Base-by-base conservation (phyloP, 2,888 invertebrate genomes). In the Micoletzkya japonica region DNA sequence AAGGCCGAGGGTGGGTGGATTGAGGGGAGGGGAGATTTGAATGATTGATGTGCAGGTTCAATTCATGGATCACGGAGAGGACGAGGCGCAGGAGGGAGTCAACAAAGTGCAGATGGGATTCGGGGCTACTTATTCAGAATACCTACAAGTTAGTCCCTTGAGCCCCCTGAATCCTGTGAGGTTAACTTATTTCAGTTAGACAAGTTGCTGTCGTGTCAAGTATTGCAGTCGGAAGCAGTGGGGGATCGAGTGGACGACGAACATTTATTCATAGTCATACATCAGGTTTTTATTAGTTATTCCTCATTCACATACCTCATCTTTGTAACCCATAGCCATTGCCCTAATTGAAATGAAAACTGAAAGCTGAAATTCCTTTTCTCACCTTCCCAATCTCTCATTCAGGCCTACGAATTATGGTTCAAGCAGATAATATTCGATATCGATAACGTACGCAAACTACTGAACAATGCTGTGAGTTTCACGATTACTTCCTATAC, bases 371-470 rank as follows among this genome's bases (percentile, higher is more conserved):
- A n/a, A n/a, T n/a, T n/a, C n/a, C n/a, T n/a, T n/a, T n/a, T n/a
- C n/a, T n/a, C n/a, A n/a, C n/a, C n/a, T n/a, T n/a, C 14, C 20
- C 34, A 44, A 34, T 57, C 34, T 30, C 0, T n/a, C 59, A 39
- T 73, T 70, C 28, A 76, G 76, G 80, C 95, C 0, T 97, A 97
- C 88, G 98, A 98, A 87, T 89, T 98, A 4, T 98, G 97, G 98
- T 98, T 98, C 89, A 98, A 98, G 87, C 97, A 98, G 88, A 95
- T 98, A 63, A 92, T 98, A 74, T 95, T 91, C 87, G 98, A 98
- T 85, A 89, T 98, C 84, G 96, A 98, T 86, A 95, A 95, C 0
- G 92, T 98, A 36, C 88, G 95, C 54, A 88, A 90, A 2, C 89
- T 95, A 69, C 91, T 98, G 83, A 76, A 81, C 69, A 78, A 81